Evolutionary conservation across 2,113 vertebrate species (phyloP).

Genomic region (Sebastes fasciatus): DNA sequence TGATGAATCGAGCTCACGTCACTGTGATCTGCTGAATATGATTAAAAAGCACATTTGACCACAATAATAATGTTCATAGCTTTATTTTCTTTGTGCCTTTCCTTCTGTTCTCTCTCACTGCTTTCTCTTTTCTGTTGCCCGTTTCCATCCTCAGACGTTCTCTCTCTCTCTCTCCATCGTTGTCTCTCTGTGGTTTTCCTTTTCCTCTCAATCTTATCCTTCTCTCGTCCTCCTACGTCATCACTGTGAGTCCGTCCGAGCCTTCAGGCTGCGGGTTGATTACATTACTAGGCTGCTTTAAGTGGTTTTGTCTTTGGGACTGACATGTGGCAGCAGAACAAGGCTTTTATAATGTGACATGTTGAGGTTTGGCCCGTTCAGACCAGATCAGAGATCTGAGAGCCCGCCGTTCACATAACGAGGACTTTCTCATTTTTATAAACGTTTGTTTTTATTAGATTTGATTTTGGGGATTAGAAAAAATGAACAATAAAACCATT

Average conservation of each 20-base stretch:
- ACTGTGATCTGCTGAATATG: slow-evolving; percentile 1
- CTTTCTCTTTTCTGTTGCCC: neutral
- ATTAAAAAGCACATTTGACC: slow-evolving; percentile 20
- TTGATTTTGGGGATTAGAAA: neutral
- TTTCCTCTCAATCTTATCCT: slow-evolving; percentile 22
- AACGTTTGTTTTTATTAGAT: neutral
- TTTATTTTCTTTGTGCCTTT: slow-evolving; percentile 15
- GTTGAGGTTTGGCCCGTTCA: slow-evolving; percentile 17
- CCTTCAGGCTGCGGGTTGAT: slow-evolving; percentile 14
- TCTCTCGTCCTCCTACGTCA: slow-evolving; percentile 27
- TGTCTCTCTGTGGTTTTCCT: slow-evolving; percentile 47
- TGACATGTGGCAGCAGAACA: slow-evolving; percentile 51
- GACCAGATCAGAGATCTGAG: slow-evolving; percentile 6
- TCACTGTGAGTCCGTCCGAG: slow-evolving; percentile 19
- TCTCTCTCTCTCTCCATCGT: slow-evolving; percentile 31
- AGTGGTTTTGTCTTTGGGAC: slow-evolving; percentile 35
- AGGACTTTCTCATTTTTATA: neutral
- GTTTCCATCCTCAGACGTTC: slow-evolving; percentile 38
- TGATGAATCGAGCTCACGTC: slow-evolving; percentile 17
- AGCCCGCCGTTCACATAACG: slow-evolving; percentile 1
- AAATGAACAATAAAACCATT: slow-evolving; percentile 22
- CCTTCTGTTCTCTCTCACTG: neutral
- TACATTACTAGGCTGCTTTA: slow-evolving; percentile 58
- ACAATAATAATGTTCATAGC: slow-evolving; percentile 27
- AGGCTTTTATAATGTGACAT: slow-evolving; percentile 45